Base-by-base conservation (phyloP, 2,113 vertebrate species). In the Thamnaconus septentrionalis region DNA sequence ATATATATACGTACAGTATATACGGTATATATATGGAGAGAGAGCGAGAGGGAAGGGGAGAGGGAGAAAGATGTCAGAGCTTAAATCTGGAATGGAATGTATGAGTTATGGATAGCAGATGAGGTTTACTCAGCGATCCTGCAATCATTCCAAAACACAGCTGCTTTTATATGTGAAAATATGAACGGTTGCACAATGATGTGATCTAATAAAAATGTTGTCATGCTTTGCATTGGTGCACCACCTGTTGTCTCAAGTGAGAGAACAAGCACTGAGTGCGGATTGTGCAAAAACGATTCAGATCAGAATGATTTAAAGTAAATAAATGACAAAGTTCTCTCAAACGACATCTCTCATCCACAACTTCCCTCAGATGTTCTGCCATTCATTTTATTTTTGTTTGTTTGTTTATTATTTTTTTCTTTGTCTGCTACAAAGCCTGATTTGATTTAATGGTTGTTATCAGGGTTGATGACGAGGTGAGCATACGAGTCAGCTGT, bases 41-140 rank as follows among this genome's bases (percentile, higher is more conserved):
- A 31, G 18, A 31, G 18, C 18, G 18, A 31, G 18, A 31, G 18
- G 18, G 18, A 31, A 2, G 18, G 18, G 18, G 18, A 31, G 18
- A 31, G 18, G 2, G 18, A 31, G 18, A 31, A 46, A 57, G 6
- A 41, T 8, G 12, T 46, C 41, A 8, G 39, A 65, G 31, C 11
- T 5, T 31, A 57, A 50, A 72, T 41, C 43, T 44, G 53, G 51
- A 41, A 31, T 3, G 53, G 47, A n/a, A 69, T 60, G 43, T 62
- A 31, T 61, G 55, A 48, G 43, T 56, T 62, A 64, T 42, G 10
- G 46, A 52, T 40, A 41, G 9, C 55, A 57, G 58, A 57, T 53
- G 62, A 60, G 41, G 10, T 56, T 54, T 11, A 45, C 53, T 65
- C 10, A 41, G 18, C 8, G 8, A 9, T 12, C 61, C 45, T 75